Conservation (phyloP, 2,113 vertebrate species). For the Hipposideros armiger region DNA sequence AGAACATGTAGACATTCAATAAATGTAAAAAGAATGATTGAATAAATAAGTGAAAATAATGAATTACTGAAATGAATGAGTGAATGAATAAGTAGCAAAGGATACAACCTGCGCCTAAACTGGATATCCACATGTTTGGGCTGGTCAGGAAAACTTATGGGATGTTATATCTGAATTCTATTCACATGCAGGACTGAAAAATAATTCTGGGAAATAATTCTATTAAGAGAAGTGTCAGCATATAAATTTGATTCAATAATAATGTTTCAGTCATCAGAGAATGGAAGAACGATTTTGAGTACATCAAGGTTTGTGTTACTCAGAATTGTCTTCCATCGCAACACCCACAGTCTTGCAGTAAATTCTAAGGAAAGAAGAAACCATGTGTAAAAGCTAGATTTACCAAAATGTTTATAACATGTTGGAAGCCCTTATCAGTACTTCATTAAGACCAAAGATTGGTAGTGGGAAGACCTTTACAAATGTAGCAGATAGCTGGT, state of each 20-base stretch:
- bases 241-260: background rate
- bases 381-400: background rate
- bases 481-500: background rate
- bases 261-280: background rate
- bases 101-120: background rate
- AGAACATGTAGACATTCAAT: background rate
- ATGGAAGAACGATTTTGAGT: background rate
- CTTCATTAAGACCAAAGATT: background rate
- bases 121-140: background rate
- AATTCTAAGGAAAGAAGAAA: background rate
- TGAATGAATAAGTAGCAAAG: background rate
- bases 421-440: background rate
- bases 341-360: background rate
- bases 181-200: background rate
- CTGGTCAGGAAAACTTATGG: background rate
- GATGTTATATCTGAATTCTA: background rate
- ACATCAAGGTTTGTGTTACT: background rate
- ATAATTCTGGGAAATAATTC: conserved; percentile 20
- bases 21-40: background rate
- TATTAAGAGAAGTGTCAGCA: background rate
- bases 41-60: conserved; percentile 8
- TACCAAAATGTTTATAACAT: background rate
- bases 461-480: background rate
- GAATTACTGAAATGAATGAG: background rate
- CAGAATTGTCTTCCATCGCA: background rate